Percentiles rank a stretch among this genome's conserved stretches.
Evolutionary conservation across 2,113 vertebrate genomes (phyloP).

Genomic region (Phyllopteryx taeniolatus): DNA sequence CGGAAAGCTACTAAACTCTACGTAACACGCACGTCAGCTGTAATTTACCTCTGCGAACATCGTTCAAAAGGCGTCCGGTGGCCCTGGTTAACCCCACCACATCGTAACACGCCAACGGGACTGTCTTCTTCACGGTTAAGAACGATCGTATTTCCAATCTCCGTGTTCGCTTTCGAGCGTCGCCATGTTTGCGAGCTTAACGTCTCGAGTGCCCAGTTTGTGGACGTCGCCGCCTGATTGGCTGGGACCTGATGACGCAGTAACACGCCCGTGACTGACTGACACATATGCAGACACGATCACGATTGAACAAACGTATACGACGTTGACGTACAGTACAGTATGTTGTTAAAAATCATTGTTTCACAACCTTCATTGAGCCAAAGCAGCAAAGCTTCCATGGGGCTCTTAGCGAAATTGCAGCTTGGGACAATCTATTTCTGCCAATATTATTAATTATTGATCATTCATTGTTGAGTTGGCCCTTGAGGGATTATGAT

Average conservation of each 20-base stretch:
- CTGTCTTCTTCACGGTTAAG: constrained; percentile 57
- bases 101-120: constrained; percentile 52
- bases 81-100: constrained; percentile 70
- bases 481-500: too few species aligned
- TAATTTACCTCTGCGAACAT: constrained; percentile 79
- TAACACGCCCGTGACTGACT: constrained; percentile 45
- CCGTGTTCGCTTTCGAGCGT: constrained; percentile 67
- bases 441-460: too few species aligned
- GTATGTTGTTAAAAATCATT: too few species aligned
- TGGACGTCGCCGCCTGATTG: constrained; percentile 56
- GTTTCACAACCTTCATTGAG: not conserved
- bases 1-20: constrained; percentile 20
- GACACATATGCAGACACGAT: constrained; percentile 24
- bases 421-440: too few species aligned
- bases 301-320: constrained; percentile 5
- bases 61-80: constrained; percentile 60
- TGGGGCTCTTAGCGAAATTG: too few species aligned
- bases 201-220: constrained; percentile 47
- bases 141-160: constrained; percentile 64
- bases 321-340: not conserved
- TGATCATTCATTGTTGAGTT: too few species aligned
- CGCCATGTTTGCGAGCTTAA: constrained; percentile 77
- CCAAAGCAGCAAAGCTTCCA: too few species aligned
- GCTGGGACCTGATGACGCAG: constrained; percentile 51
- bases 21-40: not conserved